Base-by-base conservation (phyloP, 2,113 vertebrate genomes). In the Poeciliopsis retropinna region DNA sequence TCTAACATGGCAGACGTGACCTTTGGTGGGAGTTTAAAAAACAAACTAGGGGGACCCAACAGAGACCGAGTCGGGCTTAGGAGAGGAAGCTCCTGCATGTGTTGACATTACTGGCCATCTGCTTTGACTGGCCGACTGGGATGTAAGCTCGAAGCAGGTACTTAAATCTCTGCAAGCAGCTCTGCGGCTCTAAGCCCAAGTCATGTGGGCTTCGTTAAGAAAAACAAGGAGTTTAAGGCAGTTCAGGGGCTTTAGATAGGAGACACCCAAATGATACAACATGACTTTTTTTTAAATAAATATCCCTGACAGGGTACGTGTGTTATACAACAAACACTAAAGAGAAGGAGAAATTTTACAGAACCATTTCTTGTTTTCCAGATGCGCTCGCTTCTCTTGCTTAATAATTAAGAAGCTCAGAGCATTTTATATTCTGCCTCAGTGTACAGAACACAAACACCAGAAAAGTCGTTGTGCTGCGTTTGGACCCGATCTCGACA, bases 51-150 rank as follows among this genome's bases (percentile, higher is more conserved):
- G 90, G 91, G 89, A 91, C 82, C 87, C 66, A 79, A 74, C 84
- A 68, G 78, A 81, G 82, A 85, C 70, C 32, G 79, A 79, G 82
- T 81, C 71, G 72, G 84, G 85, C 74, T 84, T 89, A 39, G 82
- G 78, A 91, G 84, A 88, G 84, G 85, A 87, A 88, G 85, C 83
- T 87, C 75, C 81, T 81, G 85, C 83, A 85, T 68, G 77, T 62
- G 31, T 81, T 90, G 89, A 92, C 92, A 90, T 89, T 91, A 91
- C 72, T 19, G 78, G 73, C 90, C 90, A 92, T 93, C 92, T 93
- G 91, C 87, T 87, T 85, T 71, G 85, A 87, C 81, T 60, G 81
- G 80, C 66, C 75, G 22, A 73, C 73, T 37, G 90, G 81, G 87
- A 91, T 66, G 29, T 31, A 37, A 25, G 71, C 60, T 41, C 68